Percentiles rank a stretch among this genome's conserved stretches.
These are phyloP conservation scores for Platycheirus albimanus DNA, from an alignment of 2,888 invertebrate species.

Conservation along the genomic window DNA sequence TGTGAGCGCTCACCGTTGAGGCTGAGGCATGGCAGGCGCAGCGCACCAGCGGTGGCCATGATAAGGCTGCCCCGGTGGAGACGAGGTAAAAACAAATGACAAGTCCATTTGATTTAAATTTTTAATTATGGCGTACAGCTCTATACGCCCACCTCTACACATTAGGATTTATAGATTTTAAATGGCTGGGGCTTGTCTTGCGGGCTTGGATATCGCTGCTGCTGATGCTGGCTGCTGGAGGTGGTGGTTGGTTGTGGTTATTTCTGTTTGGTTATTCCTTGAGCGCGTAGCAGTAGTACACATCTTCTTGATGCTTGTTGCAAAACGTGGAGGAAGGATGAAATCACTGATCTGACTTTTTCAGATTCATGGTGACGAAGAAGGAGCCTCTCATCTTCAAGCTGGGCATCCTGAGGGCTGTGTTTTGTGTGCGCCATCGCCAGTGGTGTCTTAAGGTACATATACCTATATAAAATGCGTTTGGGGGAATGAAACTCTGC, in stretches of 20 bases:
- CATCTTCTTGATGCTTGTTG: constrained; percentile 7
- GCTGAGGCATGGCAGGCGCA: constrained; percentile 60
- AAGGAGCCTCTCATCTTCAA: constrained; percentile 59
- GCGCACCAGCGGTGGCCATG: constrained; percentile 73
- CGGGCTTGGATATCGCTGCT: constrained; percentile 38
- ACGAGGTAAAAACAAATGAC: constrained; percentile 76
- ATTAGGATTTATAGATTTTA: constrained; percentile 77
- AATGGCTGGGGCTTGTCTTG: constrained; percentile 73
- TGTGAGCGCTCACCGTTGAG: constrained; percentile 62
- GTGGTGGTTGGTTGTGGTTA: constrained; percentile 35
- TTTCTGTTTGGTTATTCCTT: constrained; percentile 2
- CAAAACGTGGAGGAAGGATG: constrained; percentile 33
- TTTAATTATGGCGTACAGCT: constrained; percentile 77
- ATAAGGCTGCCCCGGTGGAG: constrained; percentile 62
- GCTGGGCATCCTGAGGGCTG: constrained; percentile 44
- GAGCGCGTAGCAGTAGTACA: constrained; percentile 55
- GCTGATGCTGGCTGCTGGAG: constrained; percentile 40
- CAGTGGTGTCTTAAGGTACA: constrained; percentile 14
- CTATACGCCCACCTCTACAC: constrained; percentile 76
- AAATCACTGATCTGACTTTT: constrained; percentile 66
- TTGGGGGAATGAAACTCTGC: constrained; percentile 57
- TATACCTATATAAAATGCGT: constrained; percentile 34
- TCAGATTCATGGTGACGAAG: constrained; percentile 62
- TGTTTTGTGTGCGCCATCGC: constrained; percentile 36
- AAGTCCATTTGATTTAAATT: constrained; percentile 77